Percentiles rank a stretch among this genome's conserved stretches.
phyloP scores from a whole-genome alignment of 2,888 invertebrate species.

The Ichneumon xanthorius region DNA sequence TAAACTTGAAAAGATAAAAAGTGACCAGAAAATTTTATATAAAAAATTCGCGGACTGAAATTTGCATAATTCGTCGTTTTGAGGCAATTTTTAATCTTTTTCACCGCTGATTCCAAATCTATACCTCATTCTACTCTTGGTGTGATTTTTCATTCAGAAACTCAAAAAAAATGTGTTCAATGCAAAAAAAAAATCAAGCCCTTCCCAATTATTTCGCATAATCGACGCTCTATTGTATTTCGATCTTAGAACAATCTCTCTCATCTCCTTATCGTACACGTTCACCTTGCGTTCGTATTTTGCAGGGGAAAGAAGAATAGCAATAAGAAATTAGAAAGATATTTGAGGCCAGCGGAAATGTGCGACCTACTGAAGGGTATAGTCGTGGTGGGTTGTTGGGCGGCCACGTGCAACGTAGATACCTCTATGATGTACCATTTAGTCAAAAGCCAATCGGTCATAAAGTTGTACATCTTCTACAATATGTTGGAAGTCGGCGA shows the following conservation, averaged over 20 bases:
- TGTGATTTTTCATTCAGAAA: too few relatives aligned
- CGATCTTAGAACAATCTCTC: not conserved
- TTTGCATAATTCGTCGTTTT: too few relatives aligned
- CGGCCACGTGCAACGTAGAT: slow-evolving; percentile 96
- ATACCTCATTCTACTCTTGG: too few relatives aligned
- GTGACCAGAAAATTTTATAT: too few relatives aligned
- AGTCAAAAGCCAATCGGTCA: slow-evolving; percentile 98
- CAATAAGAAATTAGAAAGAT: slow-evolving; percentile 85
- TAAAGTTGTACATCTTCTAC: slow-evolving; percentile 99
- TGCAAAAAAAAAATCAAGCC: too few relatives aligned
- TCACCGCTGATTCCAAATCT: too few relatives aligned
- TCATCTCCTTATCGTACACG: not conserved
- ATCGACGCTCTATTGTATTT: too few relatives aligned
- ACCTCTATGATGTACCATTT: slow-evolving; percentile 99
- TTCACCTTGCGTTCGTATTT: slow-evolving; percentile 40
- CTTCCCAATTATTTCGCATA: too few relatives aligned
- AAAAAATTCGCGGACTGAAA: too few relatives aligned
- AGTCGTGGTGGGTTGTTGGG: slow-evolving; percentile 93
- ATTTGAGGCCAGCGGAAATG: slow-evolving; percentile 95
- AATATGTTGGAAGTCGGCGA: slow-evolving; percentile 99
- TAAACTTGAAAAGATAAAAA: too few relatives aligned
- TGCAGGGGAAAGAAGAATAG: slow-evolving; percentile 74
- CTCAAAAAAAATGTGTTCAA: too few relatives aligned
- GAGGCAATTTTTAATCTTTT: too few relatives aligned
- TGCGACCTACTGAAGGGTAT: slow-evolving; percentile 98